Conservation (phyloP, 1,140 invertebrate species). For the Drosophila dunni region DNA sequence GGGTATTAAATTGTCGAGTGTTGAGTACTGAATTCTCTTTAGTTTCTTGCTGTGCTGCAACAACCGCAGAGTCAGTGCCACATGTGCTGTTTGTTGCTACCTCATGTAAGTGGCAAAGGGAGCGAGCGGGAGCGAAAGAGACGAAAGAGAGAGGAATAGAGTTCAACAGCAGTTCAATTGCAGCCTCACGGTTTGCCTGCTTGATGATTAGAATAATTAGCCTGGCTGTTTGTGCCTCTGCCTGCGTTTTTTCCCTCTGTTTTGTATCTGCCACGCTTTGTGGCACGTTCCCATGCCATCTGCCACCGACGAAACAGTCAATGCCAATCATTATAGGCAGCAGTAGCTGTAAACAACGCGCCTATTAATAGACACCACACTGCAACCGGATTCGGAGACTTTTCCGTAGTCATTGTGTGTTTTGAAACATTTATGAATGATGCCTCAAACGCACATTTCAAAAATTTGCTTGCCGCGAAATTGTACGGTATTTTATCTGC, state of each 20-base stretch:
- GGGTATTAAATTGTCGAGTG: no score
- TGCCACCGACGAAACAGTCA: constrained; percentile 26
- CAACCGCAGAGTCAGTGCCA: constrained; percentile 41
- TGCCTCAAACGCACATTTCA: constrained; percentile 24
- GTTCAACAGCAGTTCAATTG: constrained; percentile 77
- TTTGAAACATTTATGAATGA: constrained; percentile 50
- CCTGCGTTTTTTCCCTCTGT: constrained; percentile 19
- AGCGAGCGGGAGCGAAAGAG: constrained; percentile 18
- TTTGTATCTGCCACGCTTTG: constrained; percentile 56
- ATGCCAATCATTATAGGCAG: constrained; percentile 56
- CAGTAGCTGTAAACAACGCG: constrained; percentile 42
- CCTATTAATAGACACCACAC: constrained; percentile 64
- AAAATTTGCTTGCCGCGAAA: constrained; percentile 23
- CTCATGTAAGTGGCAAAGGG: not conserved
- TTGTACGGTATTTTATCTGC: not conserved
- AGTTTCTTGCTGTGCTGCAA: not conserved
- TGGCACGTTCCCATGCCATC: constrained; percentile 55
- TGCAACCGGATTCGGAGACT: constrained; percentile 23
- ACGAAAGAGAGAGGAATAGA: not conserved
- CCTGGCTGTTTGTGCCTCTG: constrained; percentile 27
- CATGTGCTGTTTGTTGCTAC: constrained; percentile 37
- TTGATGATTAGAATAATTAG: not conserved
- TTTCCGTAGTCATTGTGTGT: constrained; percentile 47
- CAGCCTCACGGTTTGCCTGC: constrained; percentile 39
- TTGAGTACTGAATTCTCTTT: no score